Percentiles rank a stretch among this genome's conserved stretches.
Conservation (phyloP, 2,888 invertebrate species). For the Tenthredo amoena region DNA sequence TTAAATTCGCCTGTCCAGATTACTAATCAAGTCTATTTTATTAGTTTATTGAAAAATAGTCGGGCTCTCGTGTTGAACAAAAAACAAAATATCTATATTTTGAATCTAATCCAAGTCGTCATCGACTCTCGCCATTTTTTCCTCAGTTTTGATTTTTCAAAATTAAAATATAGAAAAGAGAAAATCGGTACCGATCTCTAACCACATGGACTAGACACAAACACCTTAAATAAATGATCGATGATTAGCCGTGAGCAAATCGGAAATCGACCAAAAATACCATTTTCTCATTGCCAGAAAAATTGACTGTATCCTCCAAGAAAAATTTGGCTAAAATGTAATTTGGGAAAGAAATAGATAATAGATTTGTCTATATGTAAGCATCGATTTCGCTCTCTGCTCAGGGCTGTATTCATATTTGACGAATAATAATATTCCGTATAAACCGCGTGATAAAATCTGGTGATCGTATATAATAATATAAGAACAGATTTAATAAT, state of each 20-base stretch:
- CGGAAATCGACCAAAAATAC: slow-evolving; percentile 52
- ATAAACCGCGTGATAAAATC: neutral
- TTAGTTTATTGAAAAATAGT: neutral
- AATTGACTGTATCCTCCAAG: neutral
- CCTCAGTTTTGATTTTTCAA: neutral
- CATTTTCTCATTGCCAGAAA: neutral
- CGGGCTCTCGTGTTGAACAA: slow-evolving; percentile 69
- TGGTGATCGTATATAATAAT: neutral
- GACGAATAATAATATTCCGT: neutral
- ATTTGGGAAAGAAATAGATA: neutral
- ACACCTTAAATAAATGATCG: slow-evolving; percentile 63
- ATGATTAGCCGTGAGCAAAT: slow-evolving; percentile 63
- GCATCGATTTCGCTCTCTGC: neutral
- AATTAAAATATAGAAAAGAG: neutral
- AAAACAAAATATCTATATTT: neutral
- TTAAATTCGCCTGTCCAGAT: slow-evolving; percentile 49
- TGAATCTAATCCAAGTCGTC: neutral
- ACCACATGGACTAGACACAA: neutral
- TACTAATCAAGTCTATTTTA: neutral
- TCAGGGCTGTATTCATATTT: neutral
- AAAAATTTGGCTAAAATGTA: neutral
- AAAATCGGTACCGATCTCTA: neutral
- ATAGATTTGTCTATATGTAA: neutral
- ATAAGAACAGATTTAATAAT: slow-evolving; percentile 56
- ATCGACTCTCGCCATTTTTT: neutral